These are phyloP conservation scores for Nestor notabilis DNA, from an alignment of 2,113 vertebrate species.

Conservation along the genomic window DNA sequence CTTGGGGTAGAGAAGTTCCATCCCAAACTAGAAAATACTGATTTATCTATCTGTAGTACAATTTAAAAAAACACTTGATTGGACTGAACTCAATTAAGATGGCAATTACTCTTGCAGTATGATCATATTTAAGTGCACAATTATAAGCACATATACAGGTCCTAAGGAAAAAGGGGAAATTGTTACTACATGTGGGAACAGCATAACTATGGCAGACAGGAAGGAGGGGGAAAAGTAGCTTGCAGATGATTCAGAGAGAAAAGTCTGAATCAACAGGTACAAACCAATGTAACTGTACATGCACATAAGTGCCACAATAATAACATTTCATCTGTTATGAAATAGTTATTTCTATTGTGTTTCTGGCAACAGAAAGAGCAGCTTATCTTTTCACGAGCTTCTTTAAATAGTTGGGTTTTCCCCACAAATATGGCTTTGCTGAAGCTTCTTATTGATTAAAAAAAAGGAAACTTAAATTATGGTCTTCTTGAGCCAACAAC, in stretches of 20 bases:
- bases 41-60: not conserved
- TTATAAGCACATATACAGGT: not conserved
- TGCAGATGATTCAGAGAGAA: slow-evolving; percentile 33
- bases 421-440: slow-evolving; percentile 35
- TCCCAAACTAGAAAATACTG: not conserved
- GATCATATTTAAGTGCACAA: not conserved
- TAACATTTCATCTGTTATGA: slow-evolving; percentile 66
- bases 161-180: not conserved
- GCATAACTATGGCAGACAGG: not conserved
- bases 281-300: slow-evolving; percentile 6
- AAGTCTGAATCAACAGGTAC: slow-evolving; percentile 19
- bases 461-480: slow-evolving; percentile 48
- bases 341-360: slow-evolving; percentile 45
- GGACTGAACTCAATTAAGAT: not conserved
- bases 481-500: slow-evolving; percentile 24
- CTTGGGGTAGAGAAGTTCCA: not conserved
- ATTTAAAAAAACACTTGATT: not conserved
- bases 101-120: not conserved
- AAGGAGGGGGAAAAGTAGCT: not conserved
- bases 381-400: slow-evolving; percentile 42
- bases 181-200: not conserved
- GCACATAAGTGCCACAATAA: slow-evolving; percentile 23
- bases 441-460: slow-evolving; percentile 21
- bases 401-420: not conserved
- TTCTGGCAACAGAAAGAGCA: slow-evolving; percentile 7